Percentiles rank a stretch among this genome's conserved stretches.
These are phyloP conservation scores for Eristalis intricaria DNA, from an alignment of 2,888 invertebrate species.

Conservation along the genomic window DNA sequence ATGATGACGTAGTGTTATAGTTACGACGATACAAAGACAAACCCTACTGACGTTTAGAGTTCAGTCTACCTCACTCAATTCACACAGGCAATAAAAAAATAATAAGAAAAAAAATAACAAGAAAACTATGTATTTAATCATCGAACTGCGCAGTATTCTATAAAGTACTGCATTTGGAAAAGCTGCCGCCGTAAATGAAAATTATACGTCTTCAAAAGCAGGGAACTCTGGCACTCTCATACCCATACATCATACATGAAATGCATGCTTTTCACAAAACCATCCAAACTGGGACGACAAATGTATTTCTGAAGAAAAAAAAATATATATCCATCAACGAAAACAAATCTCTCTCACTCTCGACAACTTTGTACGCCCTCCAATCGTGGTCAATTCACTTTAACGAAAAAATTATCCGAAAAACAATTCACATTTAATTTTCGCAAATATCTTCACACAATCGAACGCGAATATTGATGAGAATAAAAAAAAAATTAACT, in stretches of 20 bases:
- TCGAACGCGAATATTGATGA: neutral
- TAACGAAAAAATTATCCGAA: neutral
- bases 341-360: constrained; percentile 1
- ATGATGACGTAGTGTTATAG: constrained; percentile 30
- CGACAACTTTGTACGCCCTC: neutral
- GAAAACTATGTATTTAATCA: neutral
- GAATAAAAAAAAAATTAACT: constrained; percentile 18
- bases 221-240: neutral
- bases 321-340: neutral
- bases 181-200: neutral
- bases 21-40: constrained; percentile 19
- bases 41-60: constrained; percentile 34
- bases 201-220: constrained; percentile 1
- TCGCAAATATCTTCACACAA: constrained; percentile 10
- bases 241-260: neutral
- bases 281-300: constrained; percentile 1
- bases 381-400: constrained; percentile 9
- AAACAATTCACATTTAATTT: neutral
- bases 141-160: constrained; percentile 41
- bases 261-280: constrained; percentile 2
- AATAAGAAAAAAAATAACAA: constrained; percentile 6
- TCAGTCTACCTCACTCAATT: constrained; percentile 24
- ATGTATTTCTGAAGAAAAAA: constrained; percentile 2
- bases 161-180: neutral
- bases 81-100: neutral